Base-by-base conservation (phyloP, 2,888 invertebrate species). In the Sinotaia quadrata region DNA sequence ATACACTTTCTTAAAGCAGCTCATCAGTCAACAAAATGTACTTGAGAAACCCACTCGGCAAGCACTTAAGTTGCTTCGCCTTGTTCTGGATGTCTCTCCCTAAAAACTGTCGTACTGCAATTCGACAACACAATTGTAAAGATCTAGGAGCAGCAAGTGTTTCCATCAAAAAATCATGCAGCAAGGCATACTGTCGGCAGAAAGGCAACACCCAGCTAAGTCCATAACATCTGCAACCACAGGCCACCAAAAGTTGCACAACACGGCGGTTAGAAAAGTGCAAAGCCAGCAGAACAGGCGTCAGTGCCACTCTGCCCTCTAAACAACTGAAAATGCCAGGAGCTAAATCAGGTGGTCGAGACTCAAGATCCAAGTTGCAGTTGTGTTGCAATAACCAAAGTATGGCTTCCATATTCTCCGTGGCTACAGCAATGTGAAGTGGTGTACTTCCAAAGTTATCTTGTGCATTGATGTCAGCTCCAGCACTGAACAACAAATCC, bases 201-300 rank as follows among this genome's bases (percentile, higher is more conserved):
- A 56, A 65, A 12, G 65, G 65, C 12, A 65, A 27, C 10, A 37
- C 33, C 65, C 65, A 65, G 2, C 33, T 37, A 21, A 65, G 33
- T 15, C 33, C 27, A 21, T 47, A 36, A 37, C 41, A 65, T 24
- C 33, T 18, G 1, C 54, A 36, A 12, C 65, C 65, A 29, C 65
- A 65, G 2, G 44, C 21, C 18, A 56, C 56, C 31, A 65, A 24
- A 15, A 65, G 29, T 47, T 65, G 44, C 47, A 65, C 65, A 29
- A 65, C 27, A n/a, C 65, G 65, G 5, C 56, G 41, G 33, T 65
- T 65, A 4, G 65, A 65, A 41, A 65, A 65, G 24, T 65, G 65
- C 12, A 65, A n/a, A 0, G 65, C 65, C 44, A 65, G 34, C 31
- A 65, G 31, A 33, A 65, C n/a, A 10, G 65, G 65, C 4, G 65